Evolutionary conservation across 2,113 vertebrate species (phyloP), one percentile per base, ranked within the genome.

Genomic region (Brachypodius melanocephalos): DNA sequence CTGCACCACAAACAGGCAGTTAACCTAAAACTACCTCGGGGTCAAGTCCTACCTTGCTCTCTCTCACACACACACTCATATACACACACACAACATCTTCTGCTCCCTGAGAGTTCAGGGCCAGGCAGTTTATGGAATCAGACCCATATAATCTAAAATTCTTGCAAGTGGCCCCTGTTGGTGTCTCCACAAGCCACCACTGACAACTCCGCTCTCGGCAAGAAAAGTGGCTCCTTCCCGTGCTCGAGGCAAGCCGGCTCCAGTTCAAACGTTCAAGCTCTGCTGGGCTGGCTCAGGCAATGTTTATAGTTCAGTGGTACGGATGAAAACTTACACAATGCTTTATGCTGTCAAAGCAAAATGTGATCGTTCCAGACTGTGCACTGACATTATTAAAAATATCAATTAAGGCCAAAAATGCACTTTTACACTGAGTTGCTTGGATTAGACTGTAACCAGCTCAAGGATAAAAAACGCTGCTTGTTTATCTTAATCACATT

Each of bases 351-450:
- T 96, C 96, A 97, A 93, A 96, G 94, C 91, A 95, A 86, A 96
- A 95, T 38, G 88, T 86, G 95, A 97, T 86, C 5, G 4, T 82
- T 95, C 87, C 81, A 80, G 86, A 90, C 95, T 96, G 88, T 95
- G 74, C 74, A 75, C 81, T 90, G 85, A 95, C 93, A 96, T 93
- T 96, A 97, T 69, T 93, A 93, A 96, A 97, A 96, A 94, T 96
- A 97, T 94, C 95, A 96, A 95, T 96, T 96, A 97, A 95, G 42
- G 95, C 95, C 96, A 97, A 97, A 97, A 97, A 91, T 90, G 94
- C 94, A 92, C 96, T 97, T 96, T 94, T 94, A 85, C 85, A 90
- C 84, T 94, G 88, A 96, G 75, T 90, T 91, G 95, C 90, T 95
- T 91, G 96, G 96, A 95, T 97, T 96, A 97, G 90, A 88, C 62